phyloP scores from a whole-genome alignment of 2,113 vertebrate genomes.

The Carettochelys insculpta region DNA sequence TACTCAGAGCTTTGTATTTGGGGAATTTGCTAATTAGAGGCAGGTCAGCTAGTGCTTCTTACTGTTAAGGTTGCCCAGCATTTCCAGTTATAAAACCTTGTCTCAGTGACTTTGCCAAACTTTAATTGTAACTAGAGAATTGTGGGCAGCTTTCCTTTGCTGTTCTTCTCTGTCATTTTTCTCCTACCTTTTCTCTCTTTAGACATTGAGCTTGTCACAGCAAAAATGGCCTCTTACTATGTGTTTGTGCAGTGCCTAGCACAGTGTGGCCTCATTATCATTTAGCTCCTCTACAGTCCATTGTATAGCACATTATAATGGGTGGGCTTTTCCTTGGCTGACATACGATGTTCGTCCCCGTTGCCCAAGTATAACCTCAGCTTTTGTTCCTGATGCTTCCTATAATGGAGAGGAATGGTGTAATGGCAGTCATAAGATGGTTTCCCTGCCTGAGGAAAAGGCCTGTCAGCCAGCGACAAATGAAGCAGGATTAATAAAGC shows the following conservation, averaged over 20 bases:
- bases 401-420: background rate
- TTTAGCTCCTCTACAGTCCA: background rate
- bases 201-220: background rate
- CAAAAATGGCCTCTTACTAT: background rate
- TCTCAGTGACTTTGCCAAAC: background rate
- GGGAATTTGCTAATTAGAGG: background rate
- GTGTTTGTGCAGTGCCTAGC: background rate
- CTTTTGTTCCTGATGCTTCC: background rate
- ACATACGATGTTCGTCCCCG: background rate
- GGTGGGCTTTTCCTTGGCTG: background rate
- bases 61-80: background rate
- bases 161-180: background rate
- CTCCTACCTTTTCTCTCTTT: background rate
- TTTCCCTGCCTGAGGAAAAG: background rate
- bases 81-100: background rate
- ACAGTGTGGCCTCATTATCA: background rate
- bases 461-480: background rate
- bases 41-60: background rate
- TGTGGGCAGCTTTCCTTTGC: background rate
- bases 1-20: slow-evolving; percentile 4
- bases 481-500: background rate
- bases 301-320: background rate
- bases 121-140: background rate
- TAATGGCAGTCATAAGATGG: background rate
- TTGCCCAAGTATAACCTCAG: background rate